phyloP scores from a whole-genome alignment of 2,113 vertebrate species.

The Lepus europaeus region DNA sequence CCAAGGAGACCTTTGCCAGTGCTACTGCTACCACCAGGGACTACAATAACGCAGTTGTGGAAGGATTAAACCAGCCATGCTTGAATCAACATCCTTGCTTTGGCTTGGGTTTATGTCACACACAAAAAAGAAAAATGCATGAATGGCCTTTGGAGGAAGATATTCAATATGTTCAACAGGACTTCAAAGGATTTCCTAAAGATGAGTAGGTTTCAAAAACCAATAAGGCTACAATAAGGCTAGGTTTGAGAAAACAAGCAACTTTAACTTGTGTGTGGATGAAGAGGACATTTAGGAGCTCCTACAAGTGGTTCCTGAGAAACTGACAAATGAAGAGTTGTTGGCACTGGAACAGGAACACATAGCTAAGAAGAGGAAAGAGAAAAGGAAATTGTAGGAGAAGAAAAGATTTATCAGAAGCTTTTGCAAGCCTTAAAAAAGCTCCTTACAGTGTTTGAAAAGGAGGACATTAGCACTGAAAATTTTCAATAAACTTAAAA shows the following conservation, averaged over 20 bases:
- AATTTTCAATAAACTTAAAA: background rate
- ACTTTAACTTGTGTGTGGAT: background rate
- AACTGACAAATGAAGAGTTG: fast-evolving
- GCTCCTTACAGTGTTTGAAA: background rate
- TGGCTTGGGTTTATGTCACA: background rate
- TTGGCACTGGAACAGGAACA: background rate
- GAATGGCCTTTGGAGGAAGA: background rate
- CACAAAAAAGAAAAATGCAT: background rate
- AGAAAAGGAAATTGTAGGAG: background rate
- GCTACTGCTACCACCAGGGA: background rate
- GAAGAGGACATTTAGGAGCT: background rate
- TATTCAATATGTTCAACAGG: background rate
- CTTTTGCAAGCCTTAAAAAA: background rate
- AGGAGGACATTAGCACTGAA: background rate
- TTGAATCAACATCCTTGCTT: background rate
- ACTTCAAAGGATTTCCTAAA: background rate
- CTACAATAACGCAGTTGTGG: no score
- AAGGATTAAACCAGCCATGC: background rate
- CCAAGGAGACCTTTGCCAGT: no score
- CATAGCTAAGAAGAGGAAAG: background rate
- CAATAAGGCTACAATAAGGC: no score
- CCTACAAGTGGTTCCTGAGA: no score
- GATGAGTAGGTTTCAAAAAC: background rate
- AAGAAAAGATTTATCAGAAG: background rate
- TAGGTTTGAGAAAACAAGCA: background rate